Conservation (phyloP, 2,797 vertebrate species). For the Silurus aristotelis region DNA sequence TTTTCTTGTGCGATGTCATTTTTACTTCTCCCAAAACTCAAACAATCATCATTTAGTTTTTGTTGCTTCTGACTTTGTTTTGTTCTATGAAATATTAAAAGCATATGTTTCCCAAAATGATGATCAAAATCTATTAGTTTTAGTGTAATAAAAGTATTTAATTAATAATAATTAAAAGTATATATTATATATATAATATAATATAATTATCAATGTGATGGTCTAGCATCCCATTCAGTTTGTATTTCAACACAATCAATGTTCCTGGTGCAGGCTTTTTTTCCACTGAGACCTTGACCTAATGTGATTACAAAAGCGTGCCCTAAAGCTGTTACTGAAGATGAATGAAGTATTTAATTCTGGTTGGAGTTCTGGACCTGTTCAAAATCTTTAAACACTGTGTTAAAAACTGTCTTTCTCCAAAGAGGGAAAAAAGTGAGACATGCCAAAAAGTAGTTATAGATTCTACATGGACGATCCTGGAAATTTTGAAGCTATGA, state of each 20-base stretch:
- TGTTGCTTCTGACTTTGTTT: background rate
- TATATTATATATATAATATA: background rate
- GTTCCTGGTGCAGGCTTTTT: background rate
- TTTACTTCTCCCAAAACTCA: background rate
- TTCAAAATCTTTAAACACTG: background rate
- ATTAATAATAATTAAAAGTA: background rate
- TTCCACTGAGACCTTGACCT: background rate
- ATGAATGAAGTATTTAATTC: background rate
- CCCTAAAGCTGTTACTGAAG: background rate
- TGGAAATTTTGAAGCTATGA: background rate
- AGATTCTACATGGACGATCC: background rate
- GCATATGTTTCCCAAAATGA: background rate
- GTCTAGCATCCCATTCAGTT: background rate
- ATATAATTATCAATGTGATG: background rate
- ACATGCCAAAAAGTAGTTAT: background rate
- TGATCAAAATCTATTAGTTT: background rate
- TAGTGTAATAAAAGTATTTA: background rate
- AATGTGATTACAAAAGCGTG: background rate
- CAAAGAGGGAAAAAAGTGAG: background rate
- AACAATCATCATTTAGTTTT: background rate
- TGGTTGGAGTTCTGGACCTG: background rate
- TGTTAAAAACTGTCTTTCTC: background rate
- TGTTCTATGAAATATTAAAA: background rate
- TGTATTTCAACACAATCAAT: background rate
- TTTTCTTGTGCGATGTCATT: constrained; percentile 4